Evolutionary conservation across 2,888 invertebrate species (phyloP).

Genomic region (Phengaris alcon): DNA sequence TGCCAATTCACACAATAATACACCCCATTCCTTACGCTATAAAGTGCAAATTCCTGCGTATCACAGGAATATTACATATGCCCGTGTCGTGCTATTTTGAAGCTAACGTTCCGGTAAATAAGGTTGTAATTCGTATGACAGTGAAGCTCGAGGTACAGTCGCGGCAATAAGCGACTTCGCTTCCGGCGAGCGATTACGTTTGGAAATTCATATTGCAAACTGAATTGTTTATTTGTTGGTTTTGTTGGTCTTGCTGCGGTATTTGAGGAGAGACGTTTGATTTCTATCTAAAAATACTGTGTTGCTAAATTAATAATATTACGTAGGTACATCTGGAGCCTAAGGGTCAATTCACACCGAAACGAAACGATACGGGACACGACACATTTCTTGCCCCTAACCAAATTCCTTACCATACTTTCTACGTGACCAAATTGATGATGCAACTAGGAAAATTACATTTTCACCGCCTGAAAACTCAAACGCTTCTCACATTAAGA

Average conservation of each 20-base stretch:
- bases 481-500: no score
- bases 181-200: constrained; percentile 31
- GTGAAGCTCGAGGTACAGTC: constrained; percentile 28
- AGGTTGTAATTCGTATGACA: background rate
- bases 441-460: no score
- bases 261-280: background rate
- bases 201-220: constrained; percentile 29
- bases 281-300: background rate
- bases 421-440: no score
- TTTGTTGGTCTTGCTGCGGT: constrained; percentile 18
- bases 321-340: no score
- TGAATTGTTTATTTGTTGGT: constrained; percentile 21
- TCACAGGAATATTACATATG: background rate
- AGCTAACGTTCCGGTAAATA: background rate
- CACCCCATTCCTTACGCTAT: background rate
- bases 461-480: no score
- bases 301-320: no score
- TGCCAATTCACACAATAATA: constrained; percentile 18
- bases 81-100: background rate
- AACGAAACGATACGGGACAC: no score
- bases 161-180: constrained; percentile 34
- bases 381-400: no score
- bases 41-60: background rate
- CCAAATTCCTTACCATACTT: no score
- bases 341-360: no score